Conservation (phyloP, 2,113 vertebrate genomes). For the Daboia siamensis region DNA sequence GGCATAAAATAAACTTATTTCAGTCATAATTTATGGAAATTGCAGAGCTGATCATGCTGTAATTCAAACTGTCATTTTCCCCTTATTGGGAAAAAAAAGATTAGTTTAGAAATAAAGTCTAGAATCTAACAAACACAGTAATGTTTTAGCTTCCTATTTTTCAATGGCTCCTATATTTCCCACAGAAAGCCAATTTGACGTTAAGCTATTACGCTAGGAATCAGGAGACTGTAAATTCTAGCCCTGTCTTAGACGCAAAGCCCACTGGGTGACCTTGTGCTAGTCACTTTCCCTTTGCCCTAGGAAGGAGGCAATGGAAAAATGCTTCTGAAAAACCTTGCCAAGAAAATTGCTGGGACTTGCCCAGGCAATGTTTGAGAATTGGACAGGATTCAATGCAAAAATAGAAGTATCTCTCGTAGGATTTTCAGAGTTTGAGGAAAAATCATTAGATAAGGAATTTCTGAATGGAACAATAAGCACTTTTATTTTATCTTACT, state of each 20-base stretch:
- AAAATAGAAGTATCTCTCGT: not conserved
- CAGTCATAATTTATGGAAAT: constrained; percentile 48
- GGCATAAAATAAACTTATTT: constrained; percentile 48
- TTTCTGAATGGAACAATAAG: not conserved
- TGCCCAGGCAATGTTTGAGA: not conserved
- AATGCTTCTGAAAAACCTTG: not conserved
- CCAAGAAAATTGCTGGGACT: not conserved
- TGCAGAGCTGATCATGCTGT: constrained; percentile 25
- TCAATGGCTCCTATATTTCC: not conserved
- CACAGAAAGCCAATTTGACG: not conserved
- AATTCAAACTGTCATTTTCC: constrained; percentile 9
- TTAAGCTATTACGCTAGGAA: not conserved
- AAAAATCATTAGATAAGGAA: not conserved
- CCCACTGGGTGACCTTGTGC: not conserved
- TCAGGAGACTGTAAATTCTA: not conserved
- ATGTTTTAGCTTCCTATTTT: not conserved
- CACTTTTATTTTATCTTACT: not conserved
- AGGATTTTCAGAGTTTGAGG: not conserved
- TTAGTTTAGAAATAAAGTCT: not conserved
- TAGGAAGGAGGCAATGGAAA: not conserved
- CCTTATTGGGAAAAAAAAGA: not conserved
- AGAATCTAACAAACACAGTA: not conserved
- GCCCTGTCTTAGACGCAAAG: not conserved
- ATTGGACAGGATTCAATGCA: not conserved
- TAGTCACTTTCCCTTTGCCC: not conserved